These are phyloP conservation scores for Argyrosomus japonicus DNA, from an alignment of 2,113 vertebrate species.

Conservation along the genomic window DNA sequence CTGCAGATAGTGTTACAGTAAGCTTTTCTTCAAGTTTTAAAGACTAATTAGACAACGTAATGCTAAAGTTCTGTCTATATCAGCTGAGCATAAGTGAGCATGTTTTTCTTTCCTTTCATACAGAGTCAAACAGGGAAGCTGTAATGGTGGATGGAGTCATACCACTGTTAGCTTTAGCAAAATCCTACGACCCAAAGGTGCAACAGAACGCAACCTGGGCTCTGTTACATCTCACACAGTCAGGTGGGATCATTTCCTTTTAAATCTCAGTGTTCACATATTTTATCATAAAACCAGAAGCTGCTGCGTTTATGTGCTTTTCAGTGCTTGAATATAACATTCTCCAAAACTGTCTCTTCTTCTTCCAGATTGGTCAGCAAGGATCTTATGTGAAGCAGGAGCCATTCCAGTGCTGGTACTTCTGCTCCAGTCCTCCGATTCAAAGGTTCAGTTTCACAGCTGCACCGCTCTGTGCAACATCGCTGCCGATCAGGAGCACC, in stretches of 20 bases:
- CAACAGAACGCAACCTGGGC: constrained; percentile 87
- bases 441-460: constrained; percentile 88
- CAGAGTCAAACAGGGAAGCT: constrained; percentile 84
- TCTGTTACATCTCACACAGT: constrained; percentile 86
- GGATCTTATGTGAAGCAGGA: constrained; percentile 83
- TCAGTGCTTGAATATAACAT: background rate
- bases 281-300: background rate
- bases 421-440: constrained; percentile 85
- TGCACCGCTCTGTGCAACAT: constrained; percentile 87
- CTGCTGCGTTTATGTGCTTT: background rate
- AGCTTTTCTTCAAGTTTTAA: too few relatives aligned
- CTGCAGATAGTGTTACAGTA: background rate
- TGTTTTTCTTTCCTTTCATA: background rate
- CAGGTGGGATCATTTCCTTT: constrained; percentile 74
- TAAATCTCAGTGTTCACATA: background rate
- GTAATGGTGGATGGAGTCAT: constrained; percentile 80
- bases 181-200: constrained; percentile 84
- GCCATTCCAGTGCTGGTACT: constrained; percentile 83
- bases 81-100: background rate
- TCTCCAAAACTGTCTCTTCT: background rate
- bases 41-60: too few relatives aligned
- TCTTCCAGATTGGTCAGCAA: constrained; percentile 80
- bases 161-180: constrained; percentile 84
- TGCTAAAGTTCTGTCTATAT: background rate
- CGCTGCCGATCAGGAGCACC: constrained; percentile 76